Conservation (phyloP, 2,888 invertebrate species). For the Eilema sororculum region DNA sequence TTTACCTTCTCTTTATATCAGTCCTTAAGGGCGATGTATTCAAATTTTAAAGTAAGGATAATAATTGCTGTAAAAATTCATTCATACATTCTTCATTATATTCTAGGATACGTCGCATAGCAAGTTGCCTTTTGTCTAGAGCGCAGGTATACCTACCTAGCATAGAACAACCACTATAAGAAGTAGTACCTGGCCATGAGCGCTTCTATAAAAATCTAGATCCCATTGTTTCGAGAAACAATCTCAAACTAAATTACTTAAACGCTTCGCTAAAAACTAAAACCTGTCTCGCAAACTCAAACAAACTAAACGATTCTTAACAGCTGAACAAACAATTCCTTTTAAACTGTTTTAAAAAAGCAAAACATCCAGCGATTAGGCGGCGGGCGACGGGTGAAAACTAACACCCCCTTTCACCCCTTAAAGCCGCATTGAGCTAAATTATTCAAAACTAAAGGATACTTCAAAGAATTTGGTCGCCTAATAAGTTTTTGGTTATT, state of each 20-base stretch:
- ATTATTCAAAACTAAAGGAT: slow-evolving; percentile 25
- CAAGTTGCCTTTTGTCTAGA: no score
- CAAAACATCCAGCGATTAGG: slow-evolving; percentile 23
- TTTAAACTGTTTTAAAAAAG: slow-evolving; percentile 22
- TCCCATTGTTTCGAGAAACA: neutral
- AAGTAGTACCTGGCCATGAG: no score
- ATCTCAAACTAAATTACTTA: neutral
- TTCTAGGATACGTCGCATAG: no score
- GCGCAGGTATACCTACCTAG: no score
- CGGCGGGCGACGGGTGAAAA: slow-evolving; percentile 8
- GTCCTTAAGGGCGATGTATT: no score
- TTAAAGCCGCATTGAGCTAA: slow-evolving; percentile 25
- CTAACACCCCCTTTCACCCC: slow-evolving; percentile 10
- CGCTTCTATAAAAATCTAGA: no score
- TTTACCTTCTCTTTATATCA: no score
- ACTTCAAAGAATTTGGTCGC: slow-evolving; percentile 16
- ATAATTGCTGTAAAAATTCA: no score
- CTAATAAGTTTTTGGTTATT: slow-evolving; percentile 19
- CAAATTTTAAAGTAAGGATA: no score
- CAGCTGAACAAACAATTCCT: slow-evolving; percentile 24
- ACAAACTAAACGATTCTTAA: slow-evolving; percentile 28
- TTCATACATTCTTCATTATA: no score
- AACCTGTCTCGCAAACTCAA: neutral
- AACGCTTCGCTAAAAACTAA: slow-evolving; percentile 2
- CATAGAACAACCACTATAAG: no score